phyloP scores from a whole-genome alignment of 2,113 vertebrate genomes.

The Amphiprion percula region DNA sequence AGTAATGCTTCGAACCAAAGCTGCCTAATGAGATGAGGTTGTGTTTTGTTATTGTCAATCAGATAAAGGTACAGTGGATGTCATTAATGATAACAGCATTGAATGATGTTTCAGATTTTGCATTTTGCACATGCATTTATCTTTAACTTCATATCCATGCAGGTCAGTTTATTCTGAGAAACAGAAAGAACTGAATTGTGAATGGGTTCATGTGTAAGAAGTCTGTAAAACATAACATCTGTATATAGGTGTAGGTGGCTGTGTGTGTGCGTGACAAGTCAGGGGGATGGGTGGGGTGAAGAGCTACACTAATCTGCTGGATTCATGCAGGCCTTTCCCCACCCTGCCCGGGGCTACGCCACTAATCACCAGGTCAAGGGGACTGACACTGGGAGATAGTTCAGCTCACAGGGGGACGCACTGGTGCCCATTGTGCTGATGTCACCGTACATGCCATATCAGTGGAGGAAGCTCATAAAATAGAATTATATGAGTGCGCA shows the following conservation, averaged over 20 bases:
- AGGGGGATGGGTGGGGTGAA: slow-evolving; percentile 77
- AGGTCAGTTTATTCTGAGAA: neutral
- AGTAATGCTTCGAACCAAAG: slow-evolving; percentile 6
- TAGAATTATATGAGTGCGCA: too few relatives aligned
- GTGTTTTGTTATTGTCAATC: neutral
- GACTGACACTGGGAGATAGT: slow-evolving; percentile 76
- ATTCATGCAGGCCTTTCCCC: slow-evolving; percentile 82
- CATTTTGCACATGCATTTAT: neutral
- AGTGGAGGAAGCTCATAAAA: slow-evolving; percentile 35
- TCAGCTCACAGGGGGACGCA: slow-evolving; percentile 32
- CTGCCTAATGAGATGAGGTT: neutral
- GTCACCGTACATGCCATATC: slow-evolving; percentile 22
- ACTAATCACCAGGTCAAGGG: slow-evolving; percentile 75
- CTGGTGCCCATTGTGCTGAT: slow-evolving; percentile 37
- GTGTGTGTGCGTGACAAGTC: slow-evolving; percentile 18
- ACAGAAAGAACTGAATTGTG: neutral
- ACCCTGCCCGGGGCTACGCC: slow-evolving; percentile 75
- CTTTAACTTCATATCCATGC: neutral
- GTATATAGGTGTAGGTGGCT: slow-evolving; percentile 1
- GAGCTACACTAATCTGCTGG: slow-evolving; percentile 80
- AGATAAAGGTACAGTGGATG: slow-evolving; percentile 2
- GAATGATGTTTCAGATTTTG: neutral
- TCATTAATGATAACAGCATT: neutral
- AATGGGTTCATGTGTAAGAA: too few relatives aligned
- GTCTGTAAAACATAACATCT: neutral